Conservation (phyloP, 2,888 invertebrate genomes). For the Phengaris arion region DNA sequence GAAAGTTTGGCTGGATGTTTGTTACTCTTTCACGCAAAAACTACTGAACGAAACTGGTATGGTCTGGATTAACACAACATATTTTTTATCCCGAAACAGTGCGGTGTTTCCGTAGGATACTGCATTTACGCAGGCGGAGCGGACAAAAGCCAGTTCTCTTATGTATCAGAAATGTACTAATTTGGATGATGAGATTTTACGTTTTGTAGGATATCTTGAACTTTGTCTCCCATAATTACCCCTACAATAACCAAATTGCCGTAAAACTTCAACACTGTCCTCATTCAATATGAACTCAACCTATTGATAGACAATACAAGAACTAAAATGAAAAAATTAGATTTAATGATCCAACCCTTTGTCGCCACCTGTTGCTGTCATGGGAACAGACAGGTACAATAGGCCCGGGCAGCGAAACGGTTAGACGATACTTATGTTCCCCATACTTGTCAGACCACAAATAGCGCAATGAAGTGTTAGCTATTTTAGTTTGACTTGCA, state of each 20-base stretch:
- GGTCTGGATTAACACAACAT: too few species aligned
- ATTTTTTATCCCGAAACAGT: too few species aligned
- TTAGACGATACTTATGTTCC: conserved; percentile 23
- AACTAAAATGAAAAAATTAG: conserved; percentile 19
- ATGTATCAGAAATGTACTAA: too few species aligned
- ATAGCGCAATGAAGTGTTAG: not conserved
- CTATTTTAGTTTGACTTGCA: not conserved
- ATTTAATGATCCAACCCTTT: conserved; percentile 33
- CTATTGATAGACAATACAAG: conserved; percentile 14
- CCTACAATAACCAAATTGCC: not conserved
- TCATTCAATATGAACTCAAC: too few species aligned
- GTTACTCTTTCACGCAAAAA: too few species aligned
- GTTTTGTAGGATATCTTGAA: not conserved
- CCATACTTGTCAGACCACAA: conserved; percentile 28
- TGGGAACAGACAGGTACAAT: conserved; percentile 39
- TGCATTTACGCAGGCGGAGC: too few species aligned
- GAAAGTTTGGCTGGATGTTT: too few species aligned
- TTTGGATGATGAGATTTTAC: too few species aligned
- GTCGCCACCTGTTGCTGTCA: conserved; percentile 39
- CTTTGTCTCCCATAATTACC: not conserved
- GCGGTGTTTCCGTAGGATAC: too few species aligned
- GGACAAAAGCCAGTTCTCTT: too few species aligned
- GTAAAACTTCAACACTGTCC: not conserved
- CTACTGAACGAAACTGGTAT: too few species aligned
- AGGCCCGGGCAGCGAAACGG: conserved; percentile 18